These are phyloP conservation scores for Ecdyonurus torrentis DNA, from an alignment of 2,888 invertebrate genomes.

Conservation along the genomic window DNA sequence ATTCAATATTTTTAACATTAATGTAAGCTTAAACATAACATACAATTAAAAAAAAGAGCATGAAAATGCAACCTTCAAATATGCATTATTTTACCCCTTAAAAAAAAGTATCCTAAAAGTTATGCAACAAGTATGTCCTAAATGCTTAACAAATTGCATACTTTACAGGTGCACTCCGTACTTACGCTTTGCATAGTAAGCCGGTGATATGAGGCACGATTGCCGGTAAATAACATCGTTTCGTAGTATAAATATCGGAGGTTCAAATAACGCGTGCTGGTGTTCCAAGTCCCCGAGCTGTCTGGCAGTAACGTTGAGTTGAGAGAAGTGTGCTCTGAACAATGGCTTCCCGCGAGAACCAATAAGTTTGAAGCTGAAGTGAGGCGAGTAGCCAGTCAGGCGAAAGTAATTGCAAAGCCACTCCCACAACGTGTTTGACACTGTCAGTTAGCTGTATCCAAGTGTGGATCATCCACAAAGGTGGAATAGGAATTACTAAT, in stretches of 20 bases:
- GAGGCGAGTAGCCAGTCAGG: not conserved
- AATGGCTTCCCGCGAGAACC: constrained; percentile 2
- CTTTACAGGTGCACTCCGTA: not conserved
- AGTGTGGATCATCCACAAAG: not conserved
- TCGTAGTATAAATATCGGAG: too few species aligned
- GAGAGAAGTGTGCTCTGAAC: not conserved
- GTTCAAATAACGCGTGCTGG: not conserved
- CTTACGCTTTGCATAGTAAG: too few species aligned
- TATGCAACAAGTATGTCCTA: not conserved
- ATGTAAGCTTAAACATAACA: too few species aligned
- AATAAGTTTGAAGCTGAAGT: not conserved
- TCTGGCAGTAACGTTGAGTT: not conserved
- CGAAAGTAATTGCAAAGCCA: not conserved
- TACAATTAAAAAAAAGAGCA: too few species aligned
- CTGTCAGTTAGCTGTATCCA: not conserved
- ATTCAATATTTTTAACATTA: too few species aligned
- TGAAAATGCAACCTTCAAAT: too few species aligned
- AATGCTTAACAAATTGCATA: not conserved
- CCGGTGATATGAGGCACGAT: too few species aligned
- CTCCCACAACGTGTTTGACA: not conserved
- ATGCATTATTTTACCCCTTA: too few species aligned
- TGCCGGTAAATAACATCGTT: too few species aligned
- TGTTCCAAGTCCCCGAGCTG: not conserved
- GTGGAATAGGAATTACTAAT: not conserved
- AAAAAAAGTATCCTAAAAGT: not conserved